These are phyloP conservation scores for Pasiphila rectangulata DNA, from an alignment of 2,888 invertebrate species.

Conservation along the genomic window DNA sequence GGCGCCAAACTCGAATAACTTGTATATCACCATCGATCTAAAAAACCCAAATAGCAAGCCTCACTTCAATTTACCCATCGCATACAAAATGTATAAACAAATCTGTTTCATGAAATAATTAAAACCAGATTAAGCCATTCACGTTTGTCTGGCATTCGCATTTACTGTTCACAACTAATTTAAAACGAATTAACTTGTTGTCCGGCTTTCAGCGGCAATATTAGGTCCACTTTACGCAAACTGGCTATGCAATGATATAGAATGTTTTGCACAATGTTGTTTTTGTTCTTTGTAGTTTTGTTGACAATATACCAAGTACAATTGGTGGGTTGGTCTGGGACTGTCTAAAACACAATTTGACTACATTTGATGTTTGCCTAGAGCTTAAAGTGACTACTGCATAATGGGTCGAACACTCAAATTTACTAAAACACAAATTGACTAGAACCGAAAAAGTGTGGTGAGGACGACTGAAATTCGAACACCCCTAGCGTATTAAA, in stretches of 20 bases:
- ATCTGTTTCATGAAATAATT: constrained; percentile 24
- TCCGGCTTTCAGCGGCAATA: constrained; percentile 20
- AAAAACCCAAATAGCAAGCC: background rate
- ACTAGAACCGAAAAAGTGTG: too few species aligned
- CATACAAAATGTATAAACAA: constrained; percentile 17
- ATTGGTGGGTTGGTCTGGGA: too few species aligned
- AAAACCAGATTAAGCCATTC: constrained; percentile 27
- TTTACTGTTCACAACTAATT: constrained; percentile 28
- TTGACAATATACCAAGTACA: too few species aligned
- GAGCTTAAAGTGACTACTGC: too few species aligned
- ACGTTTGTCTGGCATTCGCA: constrained; percentile 20
- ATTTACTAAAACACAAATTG: too few species aligned
- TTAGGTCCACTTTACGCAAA: constrained; percentile 25
- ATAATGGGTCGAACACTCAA: too few species aligned
- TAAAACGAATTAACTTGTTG: constrained; percentile 27
- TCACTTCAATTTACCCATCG: constrained; percentile 10
- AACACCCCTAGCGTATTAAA: constrained; percentile 14
- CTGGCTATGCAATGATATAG: constrained; percentile 15
- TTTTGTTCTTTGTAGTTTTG: constrained; percentile 10
- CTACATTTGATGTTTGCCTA: too few species aligned
- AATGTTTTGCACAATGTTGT: constrained; percentile 19
- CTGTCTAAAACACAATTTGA: too few species aligned
- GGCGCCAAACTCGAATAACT: constrained; percentile 52
- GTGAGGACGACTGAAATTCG: constrained; percentile 6
- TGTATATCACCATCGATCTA: constrained; percentile 35